phyloP scores from a whole-genome alignment of 2,888 invertebrate genomes.

The Unio pictorum region DNA sequence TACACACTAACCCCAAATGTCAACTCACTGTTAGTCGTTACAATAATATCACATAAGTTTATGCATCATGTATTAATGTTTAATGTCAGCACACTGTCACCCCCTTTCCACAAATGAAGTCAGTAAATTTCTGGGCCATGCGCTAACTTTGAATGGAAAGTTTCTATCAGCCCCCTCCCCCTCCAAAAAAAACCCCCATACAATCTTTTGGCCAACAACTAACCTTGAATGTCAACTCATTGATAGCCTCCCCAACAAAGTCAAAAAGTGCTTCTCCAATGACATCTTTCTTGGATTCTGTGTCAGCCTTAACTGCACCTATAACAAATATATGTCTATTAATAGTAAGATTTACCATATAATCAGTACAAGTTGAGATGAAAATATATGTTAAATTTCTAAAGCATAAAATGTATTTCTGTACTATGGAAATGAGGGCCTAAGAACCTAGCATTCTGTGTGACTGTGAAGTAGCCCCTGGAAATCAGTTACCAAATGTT shows the following conservation, averaged over 20 bases:
- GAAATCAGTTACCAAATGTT: no score
- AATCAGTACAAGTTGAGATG: no score
- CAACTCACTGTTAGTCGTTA: background rate
- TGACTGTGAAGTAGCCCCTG: no score
- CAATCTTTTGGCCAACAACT: conserved; percentile 8
- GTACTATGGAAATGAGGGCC: no score
- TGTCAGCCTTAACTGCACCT: conserved; percentile 1
- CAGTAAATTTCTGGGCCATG: no score
- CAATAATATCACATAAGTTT: background rate
- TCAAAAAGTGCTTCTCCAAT: conserved; percentile 51
- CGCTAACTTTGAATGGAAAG: background rate
- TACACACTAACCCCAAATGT: no score
- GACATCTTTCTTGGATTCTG: conserved; percentile 1
- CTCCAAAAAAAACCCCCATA: background rate
- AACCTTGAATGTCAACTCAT: conserved; percentile 57
- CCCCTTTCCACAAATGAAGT: no score
- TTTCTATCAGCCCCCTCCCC: background rate
- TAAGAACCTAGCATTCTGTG: no score
- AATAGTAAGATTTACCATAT: no score
- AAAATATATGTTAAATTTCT: no score
- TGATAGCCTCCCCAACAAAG: conserved; percentile 49
- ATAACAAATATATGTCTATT: no score
- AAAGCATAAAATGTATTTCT: no score
- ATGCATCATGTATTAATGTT: conserved; percentile 25
- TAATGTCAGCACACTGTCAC: conserved; percentile 14